phyloP scores from a whole-genome alignment of 1,140 invertebrate genomes.

The Ephestia elutella region DNA sequence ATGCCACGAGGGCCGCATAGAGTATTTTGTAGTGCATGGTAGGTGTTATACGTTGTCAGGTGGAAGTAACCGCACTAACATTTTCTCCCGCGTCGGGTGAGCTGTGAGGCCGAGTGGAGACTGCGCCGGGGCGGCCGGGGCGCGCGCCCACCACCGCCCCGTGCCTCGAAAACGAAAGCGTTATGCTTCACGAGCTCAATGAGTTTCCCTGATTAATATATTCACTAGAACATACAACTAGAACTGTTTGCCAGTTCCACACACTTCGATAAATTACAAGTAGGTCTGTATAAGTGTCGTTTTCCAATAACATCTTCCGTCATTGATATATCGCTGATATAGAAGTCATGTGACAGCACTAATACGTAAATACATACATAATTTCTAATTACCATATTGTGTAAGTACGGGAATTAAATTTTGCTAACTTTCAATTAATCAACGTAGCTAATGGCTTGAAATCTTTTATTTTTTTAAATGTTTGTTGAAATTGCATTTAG shows the following conservation, averaged over 20 bases:
- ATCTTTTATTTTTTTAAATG: too few species aligned
- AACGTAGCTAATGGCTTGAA: too few species aligned
- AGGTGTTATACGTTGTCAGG: conserved; percentile 26
- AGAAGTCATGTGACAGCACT: neutral
- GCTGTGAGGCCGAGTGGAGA: conserved; percentile 43
- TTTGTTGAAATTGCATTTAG: too few species aligned
- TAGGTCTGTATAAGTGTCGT: too few species aligned
- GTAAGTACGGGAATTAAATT: too few species aligned
- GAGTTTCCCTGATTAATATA: conserved; percentile 58
- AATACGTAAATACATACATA: neutral
- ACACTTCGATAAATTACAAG: neutral
- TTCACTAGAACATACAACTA: conserved; percentile 22
- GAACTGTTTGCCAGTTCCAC: neutral
- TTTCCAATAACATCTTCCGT: neutral
- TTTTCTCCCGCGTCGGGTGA: conserved; percentile 43
- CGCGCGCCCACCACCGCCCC: conserved; percentile 25
- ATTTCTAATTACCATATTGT: too few species aligned
- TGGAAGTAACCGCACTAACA: conserved; percentile 37
- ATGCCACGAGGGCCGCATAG: conserved; percentile 34
- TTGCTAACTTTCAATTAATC: too few species aligned
- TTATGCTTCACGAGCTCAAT: conserved; percentile 51
- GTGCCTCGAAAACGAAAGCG: conserved; percentile 68
- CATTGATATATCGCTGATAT: conserved; percentile 15
- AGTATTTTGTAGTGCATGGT: conserved; percentile 49
- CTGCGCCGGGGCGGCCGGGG: conserved; percentile 29